Evolutionary conservation across 2,113 vertebrate genomes (phyloP), one percentile per base, ranked within the genome.

Genomic region (Phalacrocorax brasilianus): DNA sequence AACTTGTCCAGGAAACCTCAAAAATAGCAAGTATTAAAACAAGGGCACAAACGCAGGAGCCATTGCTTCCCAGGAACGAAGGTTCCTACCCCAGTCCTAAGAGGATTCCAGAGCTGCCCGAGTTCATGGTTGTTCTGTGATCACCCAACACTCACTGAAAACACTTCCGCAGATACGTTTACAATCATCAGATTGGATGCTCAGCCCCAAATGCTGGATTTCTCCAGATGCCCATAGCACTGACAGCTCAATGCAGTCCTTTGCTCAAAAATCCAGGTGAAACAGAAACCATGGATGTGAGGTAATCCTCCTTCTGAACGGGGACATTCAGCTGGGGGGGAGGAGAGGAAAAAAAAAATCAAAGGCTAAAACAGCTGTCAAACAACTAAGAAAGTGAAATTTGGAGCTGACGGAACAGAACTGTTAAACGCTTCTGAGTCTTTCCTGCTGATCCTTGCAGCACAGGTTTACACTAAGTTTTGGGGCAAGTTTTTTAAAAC

Each of bases 131-230:
- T 15, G 58, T 3, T 42, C 83, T 63, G 76, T 67, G 93, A 89
- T 86, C 91, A 80, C 35, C 85, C 6, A 17, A 85, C 88, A 59
- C 90, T 67, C 85, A 32, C 72, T 24, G 80, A 32, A 84, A 66
- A 88, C 91, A 32, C 73, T 26, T 50, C 86, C 3, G 0, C 86
- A 62, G 93, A 23, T 33, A 70, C 44, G 12, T 74, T 91, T 80
- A 38, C 80, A 89, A n/a, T 71, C 86, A 71, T 11, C 74, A 66
- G 65, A 8, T 11, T n/a, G 80, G 92, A 38, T 58, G 45, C 68
- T 56, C 50, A 4, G 52, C 16, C 66, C 66, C 66, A 59, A 38
- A 3, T 0, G 3, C 65, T 61, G 88, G 71, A 4, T 82, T 73
- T 56, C 67, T 85, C 75, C 88, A 67, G 72, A 4, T 72, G 78